phyloP scores from a whole-genome alignment of 2,888 invertebrate species.

The Harmothoe impar region DNA sequence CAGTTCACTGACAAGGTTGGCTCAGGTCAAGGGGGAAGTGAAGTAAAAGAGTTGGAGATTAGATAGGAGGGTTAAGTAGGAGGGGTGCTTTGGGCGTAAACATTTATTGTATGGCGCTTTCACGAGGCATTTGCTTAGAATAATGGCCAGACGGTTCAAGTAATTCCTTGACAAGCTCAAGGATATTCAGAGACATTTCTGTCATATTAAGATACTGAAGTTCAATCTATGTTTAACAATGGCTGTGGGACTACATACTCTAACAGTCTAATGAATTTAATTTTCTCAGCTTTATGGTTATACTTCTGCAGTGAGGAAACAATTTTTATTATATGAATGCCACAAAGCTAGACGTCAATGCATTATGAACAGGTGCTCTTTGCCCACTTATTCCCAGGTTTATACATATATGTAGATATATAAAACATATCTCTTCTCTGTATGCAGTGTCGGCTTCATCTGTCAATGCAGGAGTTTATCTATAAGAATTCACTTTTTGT shows the following conservation, averaged over 20 bases:
- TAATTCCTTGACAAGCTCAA: too few relatives aligned
- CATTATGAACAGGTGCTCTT: background rate
- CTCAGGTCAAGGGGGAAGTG: background rate
- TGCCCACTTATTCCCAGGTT: background rate
- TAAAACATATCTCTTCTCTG: background rate
- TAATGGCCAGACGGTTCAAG: too few relatives aligned
- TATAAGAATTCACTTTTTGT: constrained; percentile 13
- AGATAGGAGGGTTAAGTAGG: background rate
- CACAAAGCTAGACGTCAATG: background rate
- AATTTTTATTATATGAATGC: background rate
- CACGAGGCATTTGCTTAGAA: background rate
- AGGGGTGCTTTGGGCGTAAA: background rate
- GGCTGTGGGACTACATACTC: too few relatives aligned
- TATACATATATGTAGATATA: background rate
- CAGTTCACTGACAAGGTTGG: background rate
- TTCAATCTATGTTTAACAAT: too few relatives aligned
- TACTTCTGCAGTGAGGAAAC: too few relatives aligned
- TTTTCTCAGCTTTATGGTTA: too few relatives aligned
- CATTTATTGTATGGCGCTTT: background rate
- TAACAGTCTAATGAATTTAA: too few relatives aligned
- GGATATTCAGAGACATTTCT: too few relatives aligned
- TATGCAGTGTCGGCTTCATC: background rate
- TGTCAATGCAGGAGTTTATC: background rate
- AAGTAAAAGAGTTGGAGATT: constrained; percentile 3
- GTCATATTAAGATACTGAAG: too few relatives aligned